Evolutionary conservation across 1,140 invertebrate species (phyloP).

Genomic region (Mamestra configurata): DNA sequence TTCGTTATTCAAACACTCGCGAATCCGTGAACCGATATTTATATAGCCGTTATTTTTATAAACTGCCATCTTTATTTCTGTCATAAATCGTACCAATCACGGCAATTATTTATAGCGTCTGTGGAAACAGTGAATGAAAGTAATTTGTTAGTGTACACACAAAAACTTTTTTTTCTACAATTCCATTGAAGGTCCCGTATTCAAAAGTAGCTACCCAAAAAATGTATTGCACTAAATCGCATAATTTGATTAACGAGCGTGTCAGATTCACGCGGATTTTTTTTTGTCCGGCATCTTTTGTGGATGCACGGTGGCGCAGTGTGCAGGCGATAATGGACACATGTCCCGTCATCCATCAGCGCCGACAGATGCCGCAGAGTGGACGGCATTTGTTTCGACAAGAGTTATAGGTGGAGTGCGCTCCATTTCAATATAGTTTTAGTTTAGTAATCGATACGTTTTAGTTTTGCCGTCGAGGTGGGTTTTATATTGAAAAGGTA

Average conservation of each 20-base stretch:
- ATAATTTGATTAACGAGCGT: conserved; percentile 78
- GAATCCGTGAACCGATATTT: conserved; percentile 38
- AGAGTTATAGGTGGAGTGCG: conserved; percentile 58
- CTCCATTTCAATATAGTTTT: conserved; percentile 53
- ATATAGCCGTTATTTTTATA: conserved; percentile 38
- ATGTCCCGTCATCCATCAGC: conserved; percentile 79
- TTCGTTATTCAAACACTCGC: conserved; percentile 37
- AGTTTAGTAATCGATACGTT: conserved; percentile 46
- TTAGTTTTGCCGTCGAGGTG: conserved; percentile 16
- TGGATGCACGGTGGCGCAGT: conserved; percentile 42
- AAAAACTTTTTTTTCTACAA: conserved; percentile 8
- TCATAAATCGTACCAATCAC: conserved; percentile 50
- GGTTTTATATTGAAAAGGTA: not conserved
- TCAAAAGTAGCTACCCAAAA: conserved; percentile 11
- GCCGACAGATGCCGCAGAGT: conserved; percentile 75
- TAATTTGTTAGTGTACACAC: conserved; percentile 24
- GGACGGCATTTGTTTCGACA: conserved; percentile 66
- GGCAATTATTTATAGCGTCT: conserved; percentile 33
- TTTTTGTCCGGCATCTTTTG: conserved; percentile 61
- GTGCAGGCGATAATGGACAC: conserved; percentile 76
- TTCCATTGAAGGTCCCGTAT: not conserved
- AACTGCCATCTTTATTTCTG: conserved; percentile 33
- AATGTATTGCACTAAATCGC: conserved; percentile 65
- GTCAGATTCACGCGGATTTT: conserved; percentile 56
- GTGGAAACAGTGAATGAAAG: conserved; percentile 16